A percentile compares a stretch with the other conserved stretches of the same genome.
phyloP scores from a whole-genome alignment of 2,113 vertebrate genomes.

The Ictalurus punctatus region DNA sequence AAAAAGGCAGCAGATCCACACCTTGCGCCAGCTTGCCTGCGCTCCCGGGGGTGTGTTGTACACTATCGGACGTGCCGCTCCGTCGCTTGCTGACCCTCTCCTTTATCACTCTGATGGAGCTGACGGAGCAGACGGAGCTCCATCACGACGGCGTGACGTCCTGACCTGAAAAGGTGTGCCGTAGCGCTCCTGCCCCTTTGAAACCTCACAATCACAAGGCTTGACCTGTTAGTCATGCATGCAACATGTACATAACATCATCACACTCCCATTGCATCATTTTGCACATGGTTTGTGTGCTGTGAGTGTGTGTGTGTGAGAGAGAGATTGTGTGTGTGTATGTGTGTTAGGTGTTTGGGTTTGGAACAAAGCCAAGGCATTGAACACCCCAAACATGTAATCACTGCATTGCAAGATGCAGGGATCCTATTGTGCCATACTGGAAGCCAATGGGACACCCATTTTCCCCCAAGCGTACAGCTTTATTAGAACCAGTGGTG shows the following conservation, averaged over 20 bases:
- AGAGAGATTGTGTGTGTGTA: no score
- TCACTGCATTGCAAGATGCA: constrained; percentile 16
- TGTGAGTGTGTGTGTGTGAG: not conserved
- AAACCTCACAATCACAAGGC: not conserved
- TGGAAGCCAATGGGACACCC: not conserved
- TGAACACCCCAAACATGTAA: constrained; percentile 45
- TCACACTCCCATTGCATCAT: not conserved
- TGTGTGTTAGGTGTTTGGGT: not conserved
- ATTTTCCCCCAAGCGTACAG: not conserved
- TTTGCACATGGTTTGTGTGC: not conserved
- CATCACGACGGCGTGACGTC: constrained; percentile 18
- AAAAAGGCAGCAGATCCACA: not conserved
- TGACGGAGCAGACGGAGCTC: constrained; percentile 26
- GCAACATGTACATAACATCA: constrained; percentile 1
- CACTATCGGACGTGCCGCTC: not conserved
- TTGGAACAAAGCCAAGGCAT: constrained; percentile 34
- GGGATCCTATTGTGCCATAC: constrained; percentile 5
- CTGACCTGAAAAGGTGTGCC: constrained; percentile 27
- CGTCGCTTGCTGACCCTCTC: constrained; percentile 4
- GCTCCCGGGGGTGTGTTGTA: not conserved
- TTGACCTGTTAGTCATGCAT: not conserved
- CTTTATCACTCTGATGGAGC: not conserved
- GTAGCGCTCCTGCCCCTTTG: not conserved
- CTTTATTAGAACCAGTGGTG: not conserved
- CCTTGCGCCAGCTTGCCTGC: not conserved